A percentile compares a stretch with the other conserved stretches of the same genome.
Evolutionary conservation across 2,797 vertebrate genomes (phyloP).

Genomic region (Sebastes steindachneri): DNA sequence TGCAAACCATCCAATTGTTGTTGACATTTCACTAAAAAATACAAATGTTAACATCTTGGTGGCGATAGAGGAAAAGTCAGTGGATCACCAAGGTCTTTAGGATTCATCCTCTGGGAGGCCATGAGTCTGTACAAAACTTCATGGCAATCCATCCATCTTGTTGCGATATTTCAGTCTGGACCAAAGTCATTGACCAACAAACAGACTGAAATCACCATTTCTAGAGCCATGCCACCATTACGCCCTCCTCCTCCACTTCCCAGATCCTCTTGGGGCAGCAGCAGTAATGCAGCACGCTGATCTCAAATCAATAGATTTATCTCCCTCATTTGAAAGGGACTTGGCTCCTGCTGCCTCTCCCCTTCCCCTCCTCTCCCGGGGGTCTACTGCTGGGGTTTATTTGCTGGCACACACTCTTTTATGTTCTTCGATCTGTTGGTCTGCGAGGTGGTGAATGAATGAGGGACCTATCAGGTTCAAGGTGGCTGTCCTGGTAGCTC

Average conservation of each 20-base stretch:
- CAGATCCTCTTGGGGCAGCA: constrained; percentile 49
- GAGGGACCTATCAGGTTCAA: constrained; percentile 63
- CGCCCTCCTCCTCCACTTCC: constrained; percentile 33
- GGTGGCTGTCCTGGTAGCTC: constrained; percentile 46
- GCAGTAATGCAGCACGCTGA: constrained; percentile 77
- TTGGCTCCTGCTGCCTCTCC: constrained; percentile 38
- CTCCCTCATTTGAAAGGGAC: constrained; percentile 61
- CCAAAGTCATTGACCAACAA: background rate
- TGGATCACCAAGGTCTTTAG: accelerated
- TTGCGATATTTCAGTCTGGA: background rate
- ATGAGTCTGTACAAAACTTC: background rate
- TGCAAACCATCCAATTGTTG: background rate
- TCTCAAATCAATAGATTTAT: constrained; percentile 84
- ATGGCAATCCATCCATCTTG: background rate
- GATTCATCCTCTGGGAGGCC: background rate
- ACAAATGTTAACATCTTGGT: background rate
- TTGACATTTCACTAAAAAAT: background rate
- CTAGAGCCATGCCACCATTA: constrained; percentile 12
- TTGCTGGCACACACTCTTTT: constrained; percentile 70
- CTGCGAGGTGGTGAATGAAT: constrained; percentile 57
- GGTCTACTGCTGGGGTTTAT: constrained; percentile 68
- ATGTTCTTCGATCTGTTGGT: constrained; percentile 81
- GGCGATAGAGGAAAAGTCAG: background rate
- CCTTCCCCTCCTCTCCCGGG: constrained; percentile 62
- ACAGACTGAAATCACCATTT: background rate